Percentiles rank a stretch among this genome's conserved stretches.
Conservation (phyloP, 2,888 invertebrate genomes). For the Xestoiulus laeticollis region DNA sequence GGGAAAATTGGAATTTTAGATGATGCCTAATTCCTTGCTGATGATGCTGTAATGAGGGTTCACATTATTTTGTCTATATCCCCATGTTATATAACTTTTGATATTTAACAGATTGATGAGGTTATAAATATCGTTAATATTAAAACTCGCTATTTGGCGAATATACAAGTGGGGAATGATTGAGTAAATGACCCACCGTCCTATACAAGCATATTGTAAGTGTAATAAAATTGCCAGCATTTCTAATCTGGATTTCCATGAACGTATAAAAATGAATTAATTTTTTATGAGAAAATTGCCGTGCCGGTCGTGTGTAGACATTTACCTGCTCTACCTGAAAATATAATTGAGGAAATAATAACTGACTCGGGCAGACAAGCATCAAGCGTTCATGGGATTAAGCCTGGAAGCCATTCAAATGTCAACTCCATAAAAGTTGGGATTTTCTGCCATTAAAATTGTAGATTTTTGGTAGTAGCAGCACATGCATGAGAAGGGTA, state of each 20-base stretch:
- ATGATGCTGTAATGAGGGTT: too few species aligned
- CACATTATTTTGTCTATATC: too few species aligned
- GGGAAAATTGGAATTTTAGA: too few species aligned
- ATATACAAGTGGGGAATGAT: not conserved
- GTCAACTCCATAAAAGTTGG: constrained; percentile 2
- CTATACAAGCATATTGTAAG: not conserved
- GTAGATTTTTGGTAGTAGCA: not conserved
- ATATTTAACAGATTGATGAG: too few species aligned
- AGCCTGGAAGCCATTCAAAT: constrained; percentile 10
- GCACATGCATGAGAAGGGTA: not conserved
- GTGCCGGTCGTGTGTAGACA: not conserved
- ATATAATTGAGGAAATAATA: constrained; percentile 36
- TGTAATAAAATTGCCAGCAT: not conserved
- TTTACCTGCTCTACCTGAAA: constrained; percentile 29
- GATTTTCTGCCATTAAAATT: constrained; percentile 22
- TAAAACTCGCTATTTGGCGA: not conserved
- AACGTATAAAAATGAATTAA: constrained; percentile 6
- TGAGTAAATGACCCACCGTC: not conserved
- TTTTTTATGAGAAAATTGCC: constrained; percentile 28
- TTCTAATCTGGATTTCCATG: not conserved
- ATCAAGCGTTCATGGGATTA: not conserved
- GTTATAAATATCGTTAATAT: not conserved
- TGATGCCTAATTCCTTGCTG: too few species aligned
- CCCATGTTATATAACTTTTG: too few species aligned
- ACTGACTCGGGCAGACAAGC: not conserved